phyloP scores from a whole-genome alignment of 2,113 vertebrate species.

The Mirza zaza region DNA sequence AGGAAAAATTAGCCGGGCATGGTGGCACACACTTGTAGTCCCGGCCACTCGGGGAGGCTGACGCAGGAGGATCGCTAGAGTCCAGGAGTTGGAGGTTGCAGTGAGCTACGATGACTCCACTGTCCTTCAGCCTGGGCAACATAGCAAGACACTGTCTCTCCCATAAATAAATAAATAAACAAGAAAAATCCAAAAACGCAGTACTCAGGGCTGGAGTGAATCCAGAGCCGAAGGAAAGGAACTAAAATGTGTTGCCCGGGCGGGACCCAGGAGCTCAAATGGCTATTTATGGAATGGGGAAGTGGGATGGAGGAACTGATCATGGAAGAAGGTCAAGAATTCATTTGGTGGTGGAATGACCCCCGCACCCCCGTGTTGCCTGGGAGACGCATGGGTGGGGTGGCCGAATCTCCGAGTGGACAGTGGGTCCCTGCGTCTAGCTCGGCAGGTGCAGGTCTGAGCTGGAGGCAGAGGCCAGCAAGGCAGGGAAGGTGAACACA shows the following conservation, averaged over 20 bases:
- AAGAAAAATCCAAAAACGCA: background rate
- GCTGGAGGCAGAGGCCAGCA: background rate
- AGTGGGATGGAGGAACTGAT: background rate
- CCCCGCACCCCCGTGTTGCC: background rate
- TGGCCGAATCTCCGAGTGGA: no score
- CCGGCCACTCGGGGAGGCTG: background rate
- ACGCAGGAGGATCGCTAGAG: background rate
- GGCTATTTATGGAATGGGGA: background rate
- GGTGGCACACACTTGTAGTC: background rate
- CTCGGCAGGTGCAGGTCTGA: background rate
- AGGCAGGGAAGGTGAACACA: background rate
- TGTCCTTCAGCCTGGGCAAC: background rate
- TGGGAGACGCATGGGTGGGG: background rate
- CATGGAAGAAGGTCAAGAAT: background rate
- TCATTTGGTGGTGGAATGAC: background rate
- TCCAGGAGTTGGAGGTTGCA: background rate
- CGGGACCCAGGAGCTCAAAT: background rate
- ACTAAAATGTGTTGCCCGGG: rapidly evolving
- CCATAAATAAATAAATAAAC: background rate
- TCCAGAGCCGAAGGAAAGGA: background rate
- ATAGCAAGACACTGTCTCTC: background rate
- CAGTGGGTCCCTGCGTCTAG: background rate
- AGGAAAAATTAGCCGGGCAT: background rate
- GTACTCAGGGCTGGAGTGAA: background rate
- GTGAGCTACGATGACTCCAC: background rate